A percentile compares a stretch with the other conserved stretches of the same genome.
Conservation (phyloP, 1,140 invertebrate species). For the Platorchestia sp. region DNA sequence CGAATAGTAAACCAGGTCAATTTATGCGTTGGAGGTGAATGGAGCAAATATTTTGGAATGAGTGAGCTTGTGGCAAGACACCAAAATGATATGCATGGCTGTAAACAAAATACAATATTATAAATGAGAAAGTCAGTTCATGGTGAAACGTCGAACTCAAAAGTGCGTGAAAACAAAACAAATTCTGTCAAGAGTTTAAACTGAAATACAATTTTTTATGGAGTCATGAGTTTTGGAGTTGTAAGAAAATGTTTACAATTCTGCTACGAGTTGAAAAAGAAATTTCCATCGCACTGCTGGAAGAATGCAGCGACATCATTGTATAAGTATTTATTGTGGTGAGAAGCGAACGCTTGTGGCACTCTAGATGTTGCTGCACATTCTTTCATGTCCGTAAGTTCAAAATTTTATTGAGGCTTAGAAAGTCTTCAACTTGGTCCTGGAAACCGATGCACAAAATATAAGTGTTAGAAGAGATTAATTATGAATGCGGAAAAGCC, state of each 20-base stretch:
- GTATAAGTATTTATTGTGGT: neutral
- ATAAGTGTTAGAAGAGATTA: neutral
- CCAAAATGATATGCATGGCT: too few species aligned
- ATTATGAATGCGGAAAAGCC: neutral
- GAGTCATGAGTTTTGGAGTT: neutral
- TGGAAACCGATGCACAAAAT: conserved; percentile 50
- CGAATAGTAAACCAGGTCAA: neutral
- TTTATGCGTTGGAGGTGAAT: neutral
- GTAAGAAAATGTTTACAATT: neutral
- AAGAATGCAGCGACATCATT: neutral
- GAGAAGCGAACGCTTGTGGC: neutral
- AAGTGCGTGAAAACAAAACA: neutral
- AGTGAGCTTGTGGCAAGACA: too few species aligned
- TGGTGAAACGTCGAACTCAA: neutral
- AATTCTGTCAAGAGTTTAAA: neutral
- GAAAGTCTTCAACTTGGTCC: neutral
- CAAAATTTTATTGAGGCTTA: neutral
- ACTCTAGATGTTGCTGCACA: neutral
- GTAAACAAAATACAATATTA: too few species aligned
- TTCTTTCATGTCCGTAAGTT: neutral
- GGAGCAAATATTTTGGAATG: neutral
- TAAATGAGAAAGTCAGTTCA: too few species aligned
- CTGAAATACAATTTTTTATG: neutral
- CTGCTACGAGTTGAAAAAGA: neutral
- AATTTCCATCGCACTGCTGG: neutral